Conservation (phyloP, 2,888 invertebrate species). For the Lithophane semibrunnea region DNA sequence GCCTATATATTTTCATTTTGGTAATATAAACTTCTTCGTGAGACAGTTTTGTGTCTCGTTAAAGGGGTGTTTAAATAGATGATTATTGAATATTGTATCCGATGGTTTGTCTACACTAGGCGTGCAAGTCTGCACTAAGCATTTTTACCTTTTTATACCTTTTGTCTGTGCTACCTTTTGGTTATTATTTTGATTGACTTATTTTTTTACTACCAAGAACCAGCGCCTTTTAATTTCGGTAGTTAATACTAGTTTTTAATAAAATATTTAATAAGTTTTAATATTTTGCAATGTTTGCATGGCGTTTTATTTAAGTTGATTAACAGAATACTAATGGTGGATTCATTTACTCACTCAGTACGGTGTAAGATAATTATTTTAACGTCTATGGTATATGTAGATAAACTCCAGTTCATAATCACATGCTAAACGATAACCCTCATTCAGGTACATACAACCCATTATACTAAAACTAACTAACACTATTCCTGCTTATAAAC, state of each 20-base stretch:
- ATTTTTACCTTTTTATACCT: no score
- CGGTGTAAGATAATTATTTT: no score
- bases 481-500: constrained; percentile 47
- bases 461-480: constrained; percentile 36
- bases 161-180: no score
- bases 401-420: constrained; percentile 5
- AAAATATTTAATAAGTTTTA: no score
- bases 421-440: constrained; percentile 8
- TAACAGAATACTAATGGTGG: no score
- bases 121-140: no score
- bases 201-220: no score
- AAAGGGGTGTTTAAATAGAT: constrained; percentile 7
- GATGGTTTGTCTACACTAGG: neutral
- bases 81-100: constrained; percentile 2
- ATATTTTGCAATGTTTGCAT: neutral
- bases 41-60: constrained; percentile 18
- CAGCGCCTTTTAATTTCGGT: no score
- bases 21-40: constrained; percentile 15
- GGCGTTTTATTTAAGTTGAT: no score
- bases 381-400: neutral
- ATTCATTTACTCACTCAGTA: neutral
- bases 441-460: constrained; percentile 18
- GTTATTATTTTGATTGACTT: no score
- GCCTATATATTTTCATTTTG: constrained; percentile 29
- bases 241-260: no score